Conservation (phyloP, 2,113 vertebrate species). For the Ammodytes dubius region DNA sequence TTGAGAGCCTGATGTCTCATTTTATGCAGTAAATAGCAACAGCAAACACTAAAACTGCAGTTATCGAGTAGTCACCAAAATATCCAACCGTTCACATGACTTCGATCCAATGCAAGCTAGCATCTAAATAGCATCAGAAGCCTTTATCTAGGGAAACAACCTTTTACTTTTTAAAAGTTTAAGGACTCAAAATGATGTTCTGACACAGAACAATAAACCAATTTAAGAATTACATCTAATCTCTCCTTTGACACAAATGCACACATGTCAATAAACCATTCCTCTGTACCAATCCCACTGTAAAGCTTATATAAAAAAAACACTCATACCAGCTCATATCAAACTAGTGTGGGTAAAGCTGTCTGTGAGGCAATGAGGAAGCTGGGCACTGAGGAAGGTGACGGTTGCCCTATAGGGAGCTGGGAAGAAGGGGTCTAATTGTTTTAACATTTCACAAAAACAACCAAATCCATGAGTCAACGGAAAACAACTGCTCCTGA, state of each 20-base stretch:
- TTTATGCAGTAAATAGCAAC: conserved; percentile 69
- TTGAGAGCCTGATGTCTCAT: conserved; percentile 64
- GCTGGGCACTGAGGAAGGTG: conserved; percentile 45
- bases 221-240: conserved; percentile 74
- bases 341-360: conserved; percentile 79
- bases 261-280: conserved; percentile 46
- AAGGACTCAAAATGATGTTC: conserved; percentile 82
- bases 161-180: conserved; percentile 80
- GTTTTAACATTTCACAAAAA: conserved; percentile 54
- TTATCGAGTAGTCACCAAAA: conserved; percentile 43
- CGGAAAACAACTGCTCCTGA: conserved; percentile 52
- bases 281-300: conserved; percentile 52
- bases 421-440: conserved; percentile 42
- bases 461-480: conserved; percentile 54
- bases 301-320: conserved; percentile 71
- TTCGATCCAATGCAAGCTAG: conserved; percentile 44
- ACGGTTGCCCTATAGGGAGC: conserved; percentile 21
- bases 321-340: conserved; percentile 64
- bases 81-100: conserved; percentile 20
- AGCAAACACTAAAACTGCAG: conserved; percentile 39
- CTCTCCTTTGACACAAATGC: conserved; percentile 70
- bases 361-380: conserved; percentile 69
- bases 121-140: conserved; percentile 68
- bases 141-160: conserved; percentile 63
- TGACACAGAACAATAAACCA: conserved; percentile 88